Evolutionary conservation across 2,797 vertebrate genomes (phyloP).

Genomic region (Danio aesculapii): DNA sequence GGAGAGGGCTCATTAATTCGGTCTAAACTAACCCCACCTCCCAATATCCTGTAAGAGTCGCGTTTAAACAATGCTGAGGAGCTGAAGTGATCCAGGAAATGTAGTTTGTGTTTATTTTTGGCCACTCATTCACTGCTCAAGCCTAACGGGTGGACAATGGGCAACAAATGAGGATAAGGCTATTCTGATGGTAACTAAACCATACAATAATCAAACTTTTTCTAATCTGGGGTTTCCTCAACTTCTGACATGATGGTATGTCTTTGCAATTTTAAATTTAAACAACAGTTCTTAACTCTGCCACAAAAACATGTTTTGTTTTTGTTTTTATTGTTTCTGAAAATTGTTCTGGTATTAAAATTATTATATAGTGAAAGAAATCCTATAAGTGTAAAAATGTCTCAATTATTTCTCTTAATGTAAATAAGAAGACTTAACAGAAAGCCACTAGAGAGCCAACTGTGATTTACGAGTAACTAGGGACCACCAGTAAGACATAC

Average conservation of each 20-base stretch:
- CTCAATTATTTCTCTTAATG: neutral
- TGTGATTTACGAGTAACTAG: too few species aligned
- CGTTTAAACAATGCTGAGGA: conserved; percentile 31
- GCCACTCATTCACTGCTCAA: conserved; percentile 8
- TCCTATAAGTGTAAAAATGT: neutral
- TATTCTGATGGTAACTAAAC: neutral
- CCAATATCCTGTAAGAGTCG: conserved; percentile 42
- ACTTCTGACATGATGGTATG: neutral
- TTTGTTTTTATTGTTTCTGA: neutral
- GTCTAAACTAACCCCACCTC: neutral
- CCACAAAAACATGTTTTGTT: neutral
- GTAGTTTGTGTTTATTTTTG: conserved; percentile 49
- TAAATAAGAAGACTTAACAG: neutral
- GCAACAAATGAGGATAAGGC: neutral
- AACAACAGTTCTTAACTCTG: too few species aligned
- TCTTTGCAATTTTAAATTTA: neutral
- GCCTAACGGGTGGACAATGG: neutral
- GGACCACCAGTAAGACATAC: too few species aligned
- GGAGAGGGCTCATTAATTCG: conserved; percentile 42
- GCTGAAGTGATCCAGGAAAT: conserved; percentile 33
- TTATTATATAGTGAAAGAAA: neutral
- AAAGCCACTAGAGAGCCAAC: neutral
- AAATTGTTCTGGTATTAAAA: neutral
- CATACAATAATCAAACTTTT: neutral
- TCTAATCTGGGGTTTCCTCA: neutral